These are phyloP conservation scores for Melanotaenia trifasciata DNA, from an alignment of 2,797 vertebrate species.

Conservation along the genomic window DNA sequence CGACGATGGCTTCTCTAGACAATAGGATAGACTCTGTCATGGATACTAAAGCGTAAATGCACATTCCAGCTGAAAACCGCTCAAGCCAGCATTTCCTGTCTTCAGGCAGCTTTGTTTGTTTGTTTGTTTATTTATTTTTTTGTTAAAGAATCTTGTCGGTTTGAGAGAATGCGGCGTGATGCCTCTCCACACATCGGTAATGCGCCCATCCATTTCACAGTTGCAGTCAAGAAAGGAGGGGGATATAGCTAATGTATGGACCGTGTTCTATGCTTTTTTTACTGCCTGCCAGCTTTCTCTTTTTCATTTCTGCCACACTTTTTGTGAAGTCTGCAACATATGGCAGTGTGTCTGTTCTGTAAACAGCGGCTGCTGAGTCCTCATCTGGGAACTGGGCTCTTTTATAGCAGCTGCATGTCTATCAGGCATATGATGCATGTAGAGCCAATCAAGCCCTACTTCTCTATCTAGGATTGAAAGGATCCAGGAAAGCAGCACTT, in stretches of 20 bases:
- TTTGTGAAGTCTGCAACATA: slow-evolving; percentile 52
- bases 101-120: slow-evolving; percentile 60
- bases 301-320: slow-evolving; percentile 21
- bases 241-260: slow-evolving; percentile 47
- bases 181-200: slow-evolving; percentile 46
- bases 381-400: slow-evolving; percentile 29
- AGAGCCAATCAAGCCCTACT: slow-evolving; percentile 35
- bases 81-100: slow-evolving; percentile 70
- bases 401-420: slow-evolving; percentile 47
- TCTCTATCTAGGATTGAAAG: slow-evolving; percentile 43
- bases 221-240: slow-evolving; percentile 29
- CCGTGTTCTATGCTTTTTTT: slow-evolving; percentile 37
- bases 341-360: slow-evolving; percentile 38
- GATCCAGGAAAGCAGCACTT: slow-evolving; percentile 30
- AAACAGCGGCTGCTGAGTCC: slow-evolving; percentile 49
- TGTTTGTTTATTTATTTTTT: slow-evolving; percentile 11
- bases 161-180: slow-evolving; percentile 47
- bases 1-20: slow-evolving; percentile 72
- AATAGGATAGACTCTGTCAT: slow-evolving; percentile 73
- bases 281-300: slow-evolving; percentile 32
- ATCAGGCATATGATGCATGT: slow-evolving; percentile 38
- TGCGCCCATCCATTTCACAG: slow-evolving; percentile 63
- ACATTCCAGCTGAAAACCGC: slow-evolving; percentile 68
- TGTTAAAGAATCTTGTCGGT: slow-evolving; percentile 13
- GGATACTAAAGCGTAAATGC: slow-evolving; percentile 71